Conservation (phyloP, 2,888 invertebrate species). For the Orthosia incerta region DNA sequence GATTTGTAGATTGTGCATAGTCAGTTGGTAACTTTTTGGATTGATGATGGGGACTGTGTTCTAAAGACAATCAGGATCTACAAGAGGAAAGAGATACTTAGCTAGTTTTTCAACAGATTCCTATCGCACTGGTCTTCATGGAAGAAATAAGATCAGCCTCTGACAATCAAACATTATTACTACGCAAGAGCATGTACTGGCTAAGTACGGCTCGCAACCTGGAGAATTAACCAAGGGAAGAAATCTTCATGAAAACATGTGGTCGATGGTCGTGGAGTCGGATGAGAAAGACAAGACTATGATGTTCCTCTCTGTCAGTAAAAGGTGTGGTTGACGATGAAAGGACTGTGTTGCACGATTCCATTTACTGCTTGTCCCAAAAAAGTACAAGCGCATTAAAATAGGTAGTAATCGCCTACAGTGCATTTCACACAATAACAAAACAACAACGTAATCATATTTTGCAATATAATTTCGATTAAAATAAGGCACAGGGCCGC, state of each 20-base stretch:
- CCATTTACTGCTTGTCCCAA: background rate
- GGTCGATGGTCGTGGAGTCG: no score
- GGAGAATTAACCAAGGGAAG: no score
- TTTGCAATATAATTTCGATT: background rate
- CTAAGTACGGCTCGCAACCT: no score
- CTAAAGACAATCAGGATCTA: background rate
- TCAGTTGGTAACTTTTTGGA: background rate
- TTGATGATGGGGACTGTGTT: background rate
- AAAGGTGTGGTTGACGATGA: background rate
- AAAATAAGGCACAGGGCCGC: slow-evolving; percentile 12
- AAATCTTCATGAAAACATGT: no score
- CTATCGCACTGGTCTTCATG: background rate
- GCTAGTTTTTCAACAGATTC: background rate
- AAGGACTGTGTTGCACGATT: background rate
- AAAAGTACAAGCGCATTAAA: background rate
- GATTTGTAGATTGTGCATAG: slow-evolving; percentile 7
- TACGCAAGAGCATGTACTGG: no score
- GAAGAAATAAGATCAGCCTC: no score
- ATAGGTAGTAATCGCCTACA: background rate
- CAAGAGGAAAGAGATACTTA: background rate
- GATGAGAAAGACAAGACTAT: no score
- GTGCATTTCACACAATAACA: background rate
- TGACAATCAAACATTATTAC: no score
- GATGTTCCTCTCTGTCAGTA: no score
- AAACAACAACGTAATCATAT: background rate